phyloP scores from a whole-genome alignment of 2,113 vertebrate species.

The Aptenodytes patagonicus region DNA sequence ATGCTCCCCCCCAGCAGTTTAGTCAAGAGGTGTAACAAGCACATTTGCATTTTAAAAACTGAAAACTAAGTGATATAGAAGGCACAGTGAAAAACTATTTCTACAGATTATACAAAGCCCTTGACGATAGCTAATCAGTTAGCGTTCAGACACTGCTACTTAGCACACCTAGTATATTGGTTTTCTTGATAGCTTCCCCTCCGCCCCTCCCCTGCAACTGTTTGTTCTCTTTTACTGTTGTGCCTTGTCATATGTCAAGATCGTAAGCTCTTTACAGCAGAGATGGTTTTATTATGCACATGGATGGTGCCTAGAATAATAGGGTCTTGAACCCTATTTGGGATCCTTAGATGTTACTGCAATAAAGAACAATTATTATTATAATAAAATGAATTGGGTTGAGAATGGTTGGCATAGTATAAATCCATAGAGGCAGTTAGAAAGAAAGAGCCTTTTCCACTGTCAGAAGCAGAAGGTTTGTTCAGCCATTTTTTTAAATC shows the following conservation, averaged over 20 bases:
- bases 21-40: not conserved
- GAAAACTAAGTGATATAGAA: slow-evolving; percentile 1
- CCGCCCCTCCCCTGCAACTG: not conserved
- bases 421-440: not conserved
- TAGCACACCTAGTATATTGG: not conserved
- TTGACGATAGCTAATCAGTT: slow-evolving; percentile 49
- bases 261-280: slow-evolving; percentile 52
- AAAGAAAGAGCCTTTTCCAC: not conserved
- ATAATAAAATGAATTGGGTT: slow-evolving; percentile 38
- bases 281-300: slow-evolving; percentile 42
- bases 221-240: slow-evolving; percentile 52
- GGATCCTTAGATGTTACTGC: slow-evolving; percentile 33
- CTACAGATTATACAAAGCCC: slow-evolving; percentile 21
- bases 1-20: not conserved
- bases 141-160: slow-evolving; percentile 20
- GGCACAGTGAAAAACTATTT: not conserved
- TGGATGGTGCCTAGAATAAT: slow-evolving; percentile 33
- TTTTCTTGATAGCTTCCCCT: slow-evolving; percentile 31
- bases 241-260: slow-evolving; percentile 39
- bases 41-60: not conserved
- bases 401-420: not conserved
- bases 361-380: slow-evolving; percentile 60
- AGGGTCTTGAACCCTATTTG: slow-evolving; percentile 42
- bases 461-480: not conserved
- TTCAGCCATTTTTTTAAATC: slow-evolving; percentile 1